phyloP scores from a whole-genome alignment of 2,888 invertebrate genomes.

The Glyphotaelius pellucidus region DNA sequence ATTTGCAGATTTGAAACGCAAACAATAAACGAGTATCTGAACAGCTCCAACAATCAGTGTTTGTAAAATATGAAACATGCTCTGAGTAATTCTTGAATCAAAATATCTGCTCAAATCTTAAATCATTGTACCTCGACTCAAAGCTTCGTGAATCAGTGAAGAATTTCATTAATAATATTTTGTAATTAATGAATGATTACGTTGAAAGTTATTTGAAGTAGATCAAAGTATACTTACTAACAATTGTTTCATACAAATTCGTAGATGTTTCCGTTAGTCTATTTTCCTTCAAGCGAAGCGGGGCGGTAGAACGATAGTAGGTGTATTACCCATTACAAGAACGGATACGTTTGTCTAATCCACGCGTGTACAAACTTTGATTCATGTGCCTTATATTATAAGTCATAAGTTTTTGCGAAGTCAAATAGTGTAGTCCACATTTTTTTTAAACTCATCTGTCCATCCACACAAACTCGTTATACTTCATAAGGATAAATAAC shows the following conservation, averaged over 20 bases:
- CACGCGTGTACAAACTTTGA: background rate
- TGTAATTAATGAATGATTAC: background rate
- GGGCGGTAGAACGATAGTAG: background rate
- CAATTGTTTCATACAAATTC: background rate
- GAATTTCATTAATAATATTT: background rate
- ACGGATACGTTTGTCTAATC: background rate
- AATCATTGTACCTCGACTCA: background rate
- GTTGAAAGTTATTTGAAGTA: background rate
- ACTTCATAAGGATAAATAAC: too few relatives aligned
- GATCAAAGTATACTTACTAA: background rate
- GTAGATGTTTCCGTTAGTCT: background rate
- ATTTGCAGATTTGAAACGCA: background rate
- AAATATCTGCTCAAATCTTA: background rate
- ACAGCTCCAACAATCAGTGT: background rate
- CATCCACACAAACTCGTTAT: too few relatives aligned
- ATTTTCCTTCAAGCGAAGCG: background rate
- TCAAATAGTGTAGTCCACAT: too few relatives aligned
- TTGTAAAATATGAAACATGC: background rate
- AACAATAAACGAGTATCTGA: background rate
- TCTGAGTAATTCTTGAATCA: background rate
- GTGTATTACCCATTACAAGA: background rate
- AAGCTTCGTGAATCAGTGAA: background rate
- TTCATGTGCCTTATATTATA: background rate
- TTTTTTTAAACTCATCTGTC: too few relatives aligned
- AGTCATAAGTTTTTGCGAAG: background rate